phyloP scores from a whole-genome alignment of 1,140 invertebrate genomes.

The Gonioctena quinquepunctata region DNA sequence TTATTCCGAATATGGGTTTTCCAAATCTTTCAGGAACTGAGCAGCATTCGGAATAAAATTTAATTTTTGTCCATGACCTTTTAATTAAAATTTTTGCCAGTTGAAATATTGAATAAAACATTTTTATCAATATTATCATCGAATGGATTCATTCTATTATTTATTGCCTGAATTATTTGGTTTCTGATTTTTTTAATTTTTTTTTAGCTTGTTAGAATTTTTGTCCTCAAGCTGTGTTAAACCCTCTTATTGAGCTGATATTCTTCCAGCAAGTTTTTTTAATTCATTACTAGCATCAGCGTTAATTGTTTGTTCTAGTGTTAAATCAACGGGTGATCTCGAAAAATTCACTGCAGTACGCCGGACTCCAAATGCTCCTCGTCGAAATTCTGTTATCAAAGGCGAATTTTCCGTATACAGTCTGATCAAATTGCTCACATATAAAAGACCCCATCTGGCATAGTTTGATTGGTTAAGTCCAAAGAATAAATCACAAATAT shows the following conservation, averaged over 20 bases:
- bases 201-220: conserved; percentile 20
- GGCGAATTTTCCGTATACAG: conserved; percentile 43
- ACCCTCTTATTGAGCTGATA: conserved; percentile 23
- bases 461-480: conserved; percentile 44
- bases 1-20: conserved; percentile 31
- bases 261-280: conserved; percentile 21
- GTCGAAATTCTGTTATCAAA: conserved; percentile 10
- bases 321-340: conserved; percentile 23
- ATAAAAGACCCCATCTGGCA: conserved; percentile 30
- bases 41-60: conserved; percentile 33
- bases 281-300: conserved; percentile 22
- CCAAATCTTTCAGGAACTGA: conserved; percentile 34
- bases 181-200: not conserved
- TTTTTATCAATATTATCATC: conserved; percentile 28
- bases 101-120: conserved; percentile 29
- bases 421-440: conserved; percentile 25
- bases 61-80: conserved; percentile 18
- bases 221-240: conserved; percentile 29
- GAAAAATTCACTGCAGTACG: conserved; percentile 20
- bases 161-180: conserved; percentile 26
- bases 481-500: conserved; percentile 42
- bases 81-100: conserved; percentile 13
- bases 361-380: conserved; percentile 16
- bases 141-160: conserved; percentile 43
- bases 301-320: conserved; percentile 31